phyloP scores from a whole-genome alignment of 2,888 invertebrate species.

The Tolmerus cingulatus region DNA sequence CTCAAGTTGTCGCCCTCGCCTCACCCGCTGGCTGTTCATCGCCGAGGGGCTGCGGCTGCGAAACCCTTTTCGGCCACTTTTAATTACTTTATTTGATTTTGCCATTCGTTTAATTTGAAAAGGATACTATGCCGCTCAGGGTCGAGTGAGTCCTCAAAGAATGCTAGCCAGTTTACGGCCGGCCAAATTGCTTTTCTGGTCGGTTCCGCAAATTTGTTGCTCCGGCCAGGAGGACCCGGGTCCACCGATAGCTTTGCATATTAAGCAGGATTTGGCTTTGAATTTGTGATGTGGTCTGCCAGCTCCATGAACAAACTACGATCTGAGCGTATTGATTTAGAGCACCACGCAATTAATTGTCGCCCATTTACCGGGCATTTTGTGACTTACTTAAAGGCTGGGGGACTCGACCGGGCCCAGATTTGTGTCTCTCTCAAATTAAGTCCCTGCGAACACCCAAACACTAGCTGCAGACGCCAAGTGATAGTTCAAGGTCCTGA shows the following conservation, averaged over 20 bases:
- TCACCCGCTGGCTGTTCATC: background rate
- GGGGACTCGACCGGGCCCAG: background rate
- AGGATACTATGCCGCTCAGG: constrained; percentile 15
- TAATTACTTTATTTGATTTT: constrained; percentile 42
- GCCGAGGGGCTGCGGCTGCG: background rate
- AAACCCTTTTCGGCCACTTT: constrained; percentile 40
- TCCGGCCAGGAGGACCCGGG: background rate
- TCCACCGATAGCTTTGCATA: constrained; percentile 38
- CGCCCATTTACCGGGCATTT: constrained; percentile 8
- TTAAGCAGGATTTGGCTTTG: constrained; percentile 39
- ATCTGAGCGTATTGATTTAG: constrained; percentile 19
- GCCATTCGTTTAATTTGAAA: constrained; percentile 41
- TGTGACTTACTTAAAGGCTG: background rate
- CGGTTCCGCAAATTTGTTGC: constrained; percentile 39
- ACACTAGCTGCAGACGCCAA: background rate
- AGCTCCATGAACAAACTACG: background rate
- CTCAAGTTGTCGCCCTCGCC: constrained; percentile 15
- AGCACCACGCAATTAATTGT: constrained; percentile 4
- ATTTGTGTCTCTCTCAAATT: background rate
- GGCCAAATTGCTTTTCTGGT: constrained; percentile 40
- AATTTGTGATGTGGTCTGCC: constrained; percentile 35
- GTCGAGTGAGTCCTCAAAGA: constrained; percentile 31
- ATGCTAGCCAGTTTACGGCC: constrained; percentile 36
- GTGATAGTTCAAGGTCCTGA: background rate
- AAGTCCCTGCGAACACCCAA: background rate